Conservation (phyloP, 2,888 invertebrate genomes). For the Andricus quercusramuli region DNA sequence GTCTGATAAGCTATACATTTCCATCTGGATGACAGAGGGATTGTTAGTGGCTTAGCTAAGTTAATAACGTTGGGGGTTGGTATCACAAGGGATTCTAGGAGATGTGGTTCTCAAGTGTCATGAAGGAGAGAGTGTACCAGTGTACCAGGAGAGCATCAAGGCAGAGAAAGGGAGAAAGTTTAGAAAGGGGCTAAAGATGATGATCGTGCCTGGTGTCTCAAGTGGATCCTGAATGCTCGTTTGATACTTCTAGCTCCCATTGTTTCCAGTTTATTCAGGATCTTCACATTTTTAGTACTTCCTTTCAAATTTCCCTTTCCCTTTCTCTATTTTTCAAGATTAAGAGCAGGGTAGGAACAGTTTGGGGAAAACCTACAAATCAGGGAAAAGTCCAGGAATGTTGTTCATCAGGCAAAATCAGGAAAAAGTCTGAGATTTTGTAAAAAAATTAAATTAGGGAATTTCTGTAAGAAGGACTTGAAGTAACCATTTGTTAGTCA, state of each 20-base stretch:
- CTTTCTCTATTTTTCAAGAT: not conserved
- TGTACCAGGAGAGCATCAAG: not conserved
- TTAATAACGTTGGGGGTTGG: conserved; percentile 10
- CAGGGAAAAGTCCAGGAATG: too few relatives aligned
- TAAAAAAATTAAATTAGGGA: too few relatives aligned
- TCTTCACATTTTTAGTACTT: not conserved
- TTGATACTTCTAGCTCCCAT: conserved; percentile 26
- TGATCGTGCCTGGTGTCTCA: conserved; percentile 66
- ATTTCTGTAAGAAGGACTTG: too few relatives aligned
- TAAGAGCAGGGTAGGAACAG: too few relatives aligned
- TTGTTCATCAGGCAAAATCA: too few relatives aligned
- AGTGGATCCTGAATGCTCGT: conserved; percentile 56
- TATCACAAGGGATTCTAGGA: conserved; percentile 12
- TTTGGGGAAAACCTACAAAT: too few relatives aligned
- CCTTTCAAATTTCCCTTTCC: not conserved
- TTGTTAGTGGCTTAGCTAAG: conserved; percentile 23
- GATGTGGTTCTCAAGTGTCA: conserved; percentile 22
- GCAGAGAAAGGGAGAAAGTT: conserved; percentile 19
- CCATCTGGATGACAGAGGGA: conserved; percentile 22
- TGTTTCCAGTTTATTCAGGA: conserved; percentile 9
- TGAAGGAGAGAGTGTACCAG: conserved; percentile 7
- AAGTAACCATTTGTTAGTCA: too few relatives aligned
- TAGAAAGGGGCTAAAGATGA: conserved; percentile 56
- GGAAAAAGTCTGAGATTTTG: too few relatives aligned
- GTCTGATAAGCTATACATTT: conserved; percentile 15